These are phyloP conservation scores for Aricia agestis DNA, from an alignment of 1,140 invertebrate species.

Conservation along the genomic window DNA sequence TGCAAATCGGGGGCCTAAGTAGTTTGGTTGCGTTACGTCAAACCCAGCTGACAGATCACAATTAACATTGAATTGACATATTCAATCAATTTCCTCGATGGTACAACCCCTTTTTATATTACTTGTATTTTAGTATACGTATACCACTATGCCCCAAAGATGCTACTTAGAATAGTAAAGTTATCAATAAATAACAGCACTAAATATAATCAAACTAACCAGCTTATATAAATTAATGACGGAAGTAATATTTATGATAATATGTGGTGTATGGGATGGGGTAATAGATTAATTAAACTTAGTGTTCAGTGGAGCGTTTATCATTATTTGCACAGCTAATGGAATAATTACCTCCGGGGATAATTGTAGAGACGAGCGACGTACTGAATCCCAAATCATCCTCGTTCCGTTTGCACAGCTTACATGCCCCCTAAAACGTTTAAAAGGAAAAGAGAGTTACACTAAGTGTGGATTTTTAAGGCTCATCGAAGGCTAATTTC, in stretches of 20 bases:
- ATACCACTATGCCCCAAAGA: too few species aligned
- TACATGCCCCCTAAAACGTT: neutral
- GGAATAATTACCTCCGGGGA: constrained; percentile 55
- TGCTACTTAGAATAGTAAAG: too few species aligned
- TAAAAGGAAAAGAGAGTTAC: too few species aligned
- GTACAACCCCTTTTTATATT: too few species aligned
- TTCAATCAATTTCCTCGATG: too few species aligned
- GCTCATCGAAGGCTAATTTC: too few species aligned
- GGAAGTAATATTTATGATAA: constrained; percentile 17
- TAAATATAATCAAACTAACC: neutral
- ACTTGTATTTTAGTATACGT: too few species aligned
- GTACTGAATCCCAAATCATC: constrained; percentile 40
- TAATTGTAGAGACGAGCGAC: constrained; percentile 43
- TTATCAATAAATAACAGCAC: too few species aligned
- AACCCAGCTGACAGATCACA: too few species aligned
- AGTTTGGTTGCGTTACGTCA: too few species aligned
- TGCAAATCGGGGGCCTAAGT: too few species aligned
- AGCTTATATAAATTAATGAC: neutral
- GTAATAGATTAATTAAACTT: constrained; percentile 32
- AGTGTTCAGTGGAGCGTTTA: constrained; percentile 49
- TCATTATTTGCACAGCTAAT: constrained; percentile 66
- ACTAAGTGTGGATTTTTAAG: neutral
- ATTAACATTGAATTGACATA: too few species aligned
- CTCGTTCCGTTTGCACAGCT: constrained; percentile 20
- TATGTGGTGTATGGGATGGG: neutral